Base-by-base conservation (phyloP, 2,888 invertebrate genomes). In the Malachius bipustulatus region DNA sequence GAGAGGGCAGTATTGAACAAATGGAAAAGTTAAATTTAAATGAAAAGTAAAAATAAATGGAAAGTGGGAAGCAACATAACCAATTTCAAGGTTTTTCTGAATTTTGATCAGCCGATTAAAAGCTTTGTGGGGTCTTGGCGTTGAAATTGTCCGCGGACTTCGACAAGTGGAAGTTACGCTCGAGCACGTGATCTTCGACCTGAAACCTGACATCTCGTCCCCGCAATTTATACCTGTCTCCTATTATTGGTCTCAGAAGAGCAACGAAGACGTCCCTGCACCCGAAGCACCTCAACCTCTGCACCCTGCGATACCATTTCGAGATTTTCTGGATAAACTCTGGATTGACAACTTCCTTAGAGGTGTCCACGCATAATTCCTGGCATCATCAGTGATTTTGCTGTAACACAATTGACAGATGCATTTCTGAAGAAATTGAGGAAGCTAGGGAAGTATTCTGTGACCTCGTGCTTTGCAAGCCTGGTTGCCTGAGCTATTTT, bases 401-500 rank as follows among this genome's bases (percentile, higher is more conserved):
- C n/a, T n/a, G n/a, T n/a, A 19, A n/a, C 6, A 19, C 24, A 6
- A 19, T 19, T n/a, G 6, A n/a, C 24, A n/a, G n/a, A n/a, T 8
- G n/a, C 24, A 19, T n/a, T 19, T 19, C 24, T 6, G n/a, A 6
- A 19, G 24, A 19, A 19, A n/a, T 6, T 19, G 6, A 19, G 24
- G n/a, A 8, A 19, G 24, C 24, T 19, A 19, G 24, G 24, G n/a
- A 6, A 19, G 6, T 19, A n/a, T 6, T 19, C 24, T 8, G 24
- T 19, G 24, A 19, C n/a, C n/a, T 19, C 24, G 24, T 19, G 24
- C 24, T 19, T 19, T 8, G n/a, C n/a, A n/a, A 19, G 24, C n/a
- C 24, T 6, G n/a, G n/a, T 19, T 19, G 6, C 24, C 24, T 19
- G 24, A 8, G 6, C 24, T 19, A 19, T 19, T 19, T 19, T 19